phyloP scores from a whole-genome alignment of 2,797 vertebrate species.

The Brachyrhaphis roseni region DNA sequence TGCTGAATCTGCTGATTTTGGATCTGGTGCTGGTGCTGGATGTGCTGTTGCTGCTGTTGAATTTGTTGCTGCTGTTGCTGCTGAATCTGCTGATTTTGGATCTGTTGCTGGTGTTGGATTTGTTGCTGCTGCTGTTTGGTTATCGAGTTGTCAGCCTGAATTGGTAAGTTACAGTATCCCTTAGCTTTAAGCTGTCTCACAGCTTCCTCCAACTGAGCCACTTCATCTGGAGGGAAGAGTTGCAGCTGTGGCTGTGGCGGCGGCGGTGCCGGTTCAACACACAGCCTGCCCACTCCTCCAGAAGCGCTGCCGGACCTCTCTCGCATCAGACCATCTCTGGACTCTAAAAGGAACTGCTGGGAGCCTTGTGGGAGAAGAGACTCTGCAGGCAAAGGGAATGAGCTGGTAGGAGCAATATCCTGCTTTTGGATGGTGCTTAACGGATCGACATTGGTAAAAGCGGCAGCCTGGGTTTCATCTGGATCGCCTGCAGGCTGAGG shows the following conservation, averaged over 20 bases:
- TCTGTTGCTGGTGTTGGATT: slow-evolving; percentile 81
- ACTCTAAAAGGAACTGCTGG: slow-evolving; percentile 84
- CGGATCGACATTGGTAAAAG: slow-evolving; percentile 84
- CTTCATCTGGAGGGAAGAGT: slow-evolving; percentile 87
- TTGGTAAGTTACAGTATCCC: slow-evolving; percentile 87
- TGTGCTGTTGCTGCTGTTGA: slow-evolving; percentile 41
- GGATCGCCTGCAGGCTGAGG: slow-evolving; percentile 84
- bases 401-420: slow-evolving; percentile 84
- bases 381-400: slow-evolving; percentile 87
- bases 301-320: slow-evolving; percentile 81
- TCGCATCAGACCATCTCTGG: slow-evolving; percentile 84
- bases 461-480: slow-evolving; percentile 85
- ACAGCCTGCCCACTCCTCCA: slow-evolving; percentile 83
- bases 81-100: slow-evolving; percentile 84
- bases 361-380: slow-evolving; percentile 87
- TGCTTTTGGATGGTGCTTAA: slow-evolving; percentile 91
- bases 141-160: slow-evolving; percentile 88
- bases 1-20: slow-evolving; percentile 31
- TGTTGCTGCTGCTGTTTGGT: slow-evolving; percentile 85
- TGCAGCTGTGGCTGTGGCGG: slow-evolving; percentile 67
- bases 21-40: slow-evolving; percentile 38
- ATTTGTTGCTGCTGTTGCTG: slow-evolving; percentile 78
- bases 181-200: slow-evolving; percentile 94
- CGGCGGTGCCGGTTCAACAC: slow-evolving; percentile 84
- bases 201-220: slow-evolving; percentile 92